These are phyloP conservation scores for Yponomeuta plumbellus DNA, from an alignment of 2,888 invertebrate species.

Conservation along the genomic window DNA sequence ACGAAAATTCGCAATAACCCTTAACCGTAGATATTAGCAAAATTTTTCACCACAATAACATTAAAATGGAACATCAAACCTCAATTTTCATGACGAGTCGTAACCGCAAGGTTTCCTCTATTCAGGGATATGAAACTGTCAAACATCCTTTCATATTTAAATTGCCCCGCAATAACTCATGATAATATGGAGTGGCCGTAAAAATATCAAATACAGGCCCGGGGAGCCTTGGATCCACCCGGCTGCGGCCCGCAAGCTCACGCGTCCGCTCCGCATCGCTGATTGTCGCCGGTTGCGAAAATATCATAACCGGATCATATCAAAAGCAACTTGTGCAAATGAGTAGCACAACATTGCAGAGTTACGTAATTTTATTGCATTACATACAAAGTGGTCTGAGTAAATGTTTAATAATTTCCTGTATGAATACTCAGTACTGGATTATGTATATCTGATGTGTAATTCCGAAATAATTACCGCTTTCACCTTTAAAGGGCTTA, in stretches of 20 bases:
- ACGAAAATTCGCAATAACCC: neutral
- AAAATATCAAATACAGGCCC: slow-evolving; percentile 68
- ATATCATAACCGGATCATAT: neutral
- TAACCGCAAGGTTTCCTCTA: slow-evolving; percentile 18
- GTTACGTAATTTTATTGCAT: no score
- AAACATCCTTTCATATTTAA: slow-evolving; percentile 65
- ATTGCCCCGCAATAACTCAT: slow-evolving; percentile 64
- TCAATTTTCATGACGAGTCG: slow-evolving; percentile 10
- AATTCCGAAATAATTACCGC: no score
- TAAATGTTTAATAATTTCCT: no score
- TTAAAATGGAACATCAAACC: neutral
- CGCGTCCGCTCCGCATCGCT: neutral
- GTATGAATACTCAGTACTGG: no score
- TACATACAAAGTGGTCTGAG: no score
- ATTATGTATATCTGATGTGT: no score
- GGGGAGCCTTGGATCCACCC: slow-evolving; percentile 20
- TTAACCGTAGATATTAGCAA: neutral
- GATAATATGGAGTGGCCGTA: slow-evolving; percentile 62
- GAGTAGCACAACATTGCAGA: neutral
- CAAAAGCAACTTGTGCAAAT: neutral
- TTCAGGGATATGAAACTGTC: slow-evolving; percentile 51
- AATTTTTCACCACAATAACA: neutral
- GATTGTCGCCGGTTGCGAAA: neutral
- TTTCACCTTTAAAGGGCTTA: no score
- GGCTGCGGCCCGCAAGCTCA: slow-evolving; percentile 22